phyloP scores from a whole-genome alignment of 2,797 vertebrate species.

The Gastrophryne carolinensis region DNA sequence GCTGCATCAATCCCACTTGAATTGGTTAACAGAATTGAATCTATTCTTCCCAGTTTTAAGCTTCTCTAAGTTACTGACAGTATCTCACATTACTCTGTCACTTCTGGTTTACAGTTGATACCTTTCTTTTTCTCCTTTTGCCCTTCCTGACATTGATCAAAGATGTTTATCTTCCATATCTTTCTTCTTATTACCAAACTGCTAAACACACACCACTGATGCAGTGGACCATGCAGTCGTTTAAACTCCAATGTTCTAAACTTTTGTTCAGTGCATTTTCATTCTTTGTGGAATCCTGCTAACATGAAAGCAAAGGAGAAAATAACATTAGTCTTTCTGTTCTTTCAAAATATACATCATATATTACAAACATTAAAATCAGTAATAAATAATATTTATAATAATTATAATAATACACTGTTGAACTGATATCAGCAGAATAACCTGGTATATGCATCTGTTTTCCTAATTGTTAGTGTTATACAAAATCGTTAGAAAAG shows the following conservation, averaged over 20 bases:
- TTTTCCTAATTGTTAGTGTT: too few relatives aligned
- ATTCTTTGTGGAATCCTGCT: too few relatives aligned
- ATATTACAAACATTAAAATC: too few relatives aligned
- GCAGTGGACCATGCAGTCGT: neutral
- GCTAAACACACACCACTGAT: constrained; percentile 5
- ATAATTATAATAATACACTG: too few relatives aligned
- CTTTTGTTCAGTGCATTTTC: constrained; percentile 33
- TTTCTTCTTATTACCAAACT: constrained; percentile 18
- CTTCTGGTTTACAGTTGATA: constrained; percentile 18
- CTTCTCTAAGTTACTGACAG: constrained; percentile 20
- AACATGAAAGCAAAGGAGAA: too few relatives aligned
- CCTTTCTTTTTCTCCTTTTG: constrained; percentile 10
- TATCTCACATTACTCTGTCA: constrained; percentile 29
- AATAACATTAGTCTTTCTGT: too few relatives aligned
- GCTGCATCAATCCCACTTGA: neutral
- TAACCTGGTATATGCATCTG: too few relatives aligned
- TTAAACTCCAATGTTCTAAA: constrained; percentile 9
- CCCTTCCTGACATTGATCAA: constrained; percentile 25
- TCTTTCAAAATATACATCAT: too few relatives aligned
- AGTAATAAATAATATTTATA: too few relatives aligned
- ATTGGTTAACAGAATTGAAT: constrained; percentile 20
- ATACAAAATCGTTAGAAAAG: too few relatives aligned
- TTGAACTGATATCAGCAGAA: too few relatives aligned
- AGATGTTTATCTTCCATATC: constrained; percentile 38
- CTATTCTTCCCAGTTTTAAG: constrained; percentile 9